Base-by-base conservation (phyloP, 2,888 invertebrate genomes). In the Venustoraphidia nigricollis region DNA sequence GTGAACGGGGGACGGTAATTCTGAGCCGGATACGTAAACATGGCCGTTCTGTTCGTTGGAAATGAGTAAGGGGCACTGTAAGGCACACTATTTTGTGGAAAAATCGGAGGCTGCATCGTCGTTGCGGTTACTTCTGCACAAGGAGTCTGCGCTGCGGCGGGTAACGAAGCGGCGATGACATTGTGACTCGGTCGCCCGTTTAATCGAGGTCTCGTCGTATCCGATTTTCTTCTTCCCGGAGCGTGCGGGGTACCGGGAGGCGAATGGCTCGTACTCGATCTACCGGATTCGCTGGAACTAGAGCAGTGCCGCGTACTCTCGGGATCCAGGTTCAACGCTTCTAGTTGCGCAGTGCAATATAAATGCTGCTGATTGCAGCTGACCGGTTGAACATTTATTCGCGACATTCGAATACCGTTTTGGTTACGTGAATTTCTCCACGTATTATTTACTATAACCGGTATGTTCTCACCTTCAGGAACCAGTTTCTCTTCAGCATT, bases 191-290 rank as follows among this genome's bases (percentile, higher is more conserved):
- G 61, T 56, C 52, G 62, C 60, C 54, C 53, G 57, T 54, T 36
- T 57, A 57, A 36, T 50, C 55, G 41, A 57, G 51, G 42, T 36
- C 13, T 36, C 27, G 27, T 42, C 10, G n/a, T 36, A 11, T 46
- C 46, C 5, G 41, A 35, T 52, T 52, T 46, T 51, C 47, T 48
- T 44, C 42, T 48, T 46, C 41, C 51, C 57, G 68, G 66, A 62
- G 70, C 69, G 59, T 74, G 66, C 61, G 78, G 68, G 35, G 77
- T 79, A 55, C 76, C 78, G 9, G 72, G 72, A 0, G 75, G 75
- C 13, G 74, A 74, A 52, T 75, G 70, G 53, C 72, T 70, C 13
- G 67, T 65, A 42, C 70, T 69, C 50, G 71, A 73, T 51, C 69
- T 70, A 14, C 69, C 69, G 53, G 72, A 72, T 46, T 64, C 64